Conservation (phyloP, 2,888 invertebrate species). For the Tortrix viridana region DNA sequence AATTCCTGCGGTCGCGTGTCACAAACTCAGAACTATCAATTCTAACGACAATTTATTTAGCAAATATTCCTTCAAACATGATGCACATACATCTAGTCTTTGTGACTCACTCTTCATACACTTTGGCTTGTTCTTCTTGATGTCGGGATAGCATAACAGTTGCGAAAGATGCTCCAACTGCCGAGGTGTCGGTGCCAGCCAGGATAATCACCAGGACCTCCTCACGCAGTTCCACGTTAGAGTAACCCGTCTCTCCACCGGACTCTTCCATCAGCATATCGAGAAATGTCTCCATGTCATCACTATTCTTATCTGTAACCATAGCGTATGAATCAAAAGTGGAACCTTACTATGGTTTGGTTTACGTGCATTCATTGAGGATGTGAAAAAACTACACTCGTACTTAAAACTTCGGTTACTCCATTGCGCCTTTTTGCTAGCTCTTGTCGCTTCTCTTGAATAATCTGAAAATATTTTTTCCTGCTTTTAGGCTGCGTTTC, state of each 20-base stretch:
- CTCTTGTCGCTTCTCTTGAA: not conserved
- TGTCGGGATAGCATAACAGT: not conserved
- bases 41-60: no score
- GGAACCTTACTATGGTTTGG: no score
- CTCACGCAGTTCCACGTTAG: not conserved
- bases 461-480: not conserved
- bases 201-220: not conserved
- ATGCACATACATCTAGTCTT: no score
- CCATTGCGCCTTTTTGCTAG: not conserved
- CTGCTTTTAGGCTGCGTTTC: not conserved
- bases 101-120: not conserved
- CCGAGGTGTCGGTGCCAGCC: constrained; percentile 1
- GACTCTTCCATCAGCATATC: constrained; percentile 2
- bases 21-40: no score
- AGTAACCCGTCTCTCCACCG: not conserved
- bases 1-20: no score
- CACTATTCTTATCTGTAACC: not conserved
- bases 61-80: no score
- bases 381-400: no score
- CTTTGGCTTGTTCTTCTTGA: constrained; percentile 2
- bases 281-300: not conserved
- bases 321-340: not conserved
- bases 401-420: not conserved
- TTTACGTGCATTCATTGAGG: not conserved
- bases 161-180: not conserved